phyloP scores from a whole-genome alignment of 2,113 vertebrate genomes.

The Seriola rivoliana region DNA sequence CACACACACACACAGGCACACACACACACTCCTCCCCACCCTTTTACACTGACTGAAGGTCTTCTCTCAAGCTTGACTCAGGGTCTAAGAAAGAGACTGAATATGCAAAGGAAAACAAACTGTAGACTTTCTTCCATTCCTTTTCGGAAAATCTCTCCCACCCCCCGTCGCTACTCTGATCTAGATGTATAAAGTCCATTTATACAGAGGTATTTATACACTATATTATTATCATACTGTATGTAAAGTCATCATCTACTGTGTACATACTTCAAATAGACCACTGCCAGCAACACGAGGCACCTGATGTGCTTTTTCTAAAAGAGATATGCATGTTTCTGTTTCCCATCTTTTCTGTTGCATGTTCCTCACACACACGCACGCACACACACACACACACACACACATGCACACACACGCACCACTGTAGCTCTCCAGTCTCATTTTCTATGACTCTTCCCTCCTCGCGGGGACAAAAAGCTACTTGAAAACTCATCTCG shows the following conservation, averaged over 20 bases:
- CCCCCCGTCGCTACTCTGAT: constrained; percentile 73
- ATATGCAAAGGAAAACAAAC: constrained; percentile 82
- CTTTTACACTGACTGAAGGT: constrained; percentile 78
- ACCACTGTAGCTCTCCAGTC: constrained; percentile 72
- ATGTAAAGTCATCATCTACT: constrained; percentile 71
- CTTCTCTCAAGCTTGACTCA: constrained; percentile 95
- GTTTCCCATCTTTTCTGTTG: constrained; percentile 77
- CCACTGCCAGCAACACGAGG: constrained; percentile 92
- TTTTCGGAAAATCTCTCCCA: constrained; percentile 57
- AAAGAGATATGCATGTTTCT: constrained; percentile 89
- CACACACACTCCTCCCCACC: constrained; percentile 53
- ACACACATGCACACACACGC: constrained; percentile 79
- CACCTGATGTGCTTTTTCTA: constrained; percentile 89
- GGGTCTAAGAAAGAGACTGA: constrained; percentile 90
- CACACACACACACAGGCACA: constrained; percentile 58
- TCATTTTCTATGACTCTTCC: constrained; percentile 40
- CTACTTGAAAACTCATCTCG: constrained; percentile 71
- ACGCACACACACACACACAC: constrained; percentile 83
- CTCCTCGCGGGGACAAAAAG: constrained; percentile 50
- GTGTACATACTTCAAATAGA: constrained; percentile 87
- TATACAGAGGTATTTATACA: constrained; percentile 81
- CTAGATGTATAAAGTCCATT: constrained; percentile 72
- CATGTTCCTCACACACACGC: constrained; percentile 85
- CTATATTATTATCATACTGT: constrained; percentile 62
- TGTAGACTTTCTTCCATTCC: constrained; percentile 93